Evolutionary conservation across 2,113 vertebrate genomes (phyloP), one percentile per base, ranked within the genome.

Genomic region (Caracal caracal): DNA sequence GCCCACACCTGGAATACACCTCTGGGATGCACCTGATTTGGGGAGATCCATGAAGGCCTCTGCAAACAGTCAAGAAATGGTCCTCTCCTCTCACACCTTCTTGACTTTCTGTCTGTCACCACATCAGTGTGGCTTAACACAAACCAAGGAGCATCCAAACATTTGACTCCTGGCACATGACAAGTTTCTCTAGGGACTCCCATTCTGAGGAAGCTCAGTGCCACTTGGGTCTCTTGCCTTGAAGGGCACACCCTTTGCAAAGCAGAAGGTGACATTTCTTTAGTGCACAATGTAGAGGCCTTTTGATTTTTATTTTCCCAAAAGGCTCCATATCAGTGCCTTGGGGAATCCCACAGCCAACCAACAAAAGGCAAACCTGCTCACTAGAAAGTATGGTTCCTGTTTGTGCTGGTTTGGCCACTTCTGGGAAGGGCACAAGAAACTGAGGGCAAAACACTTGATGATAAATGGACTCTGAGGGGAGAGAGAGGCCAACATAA

Each of bases 181-280:
- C 19, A 19, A 53, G 79, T 16, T 30, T 89, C 83, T 51, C 63
- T 7, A 15, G 30, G 70, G 88, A 80, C n/a, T 35, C 33, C 3
- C 9, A 5, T 94, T 92, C 93, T 78, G 51, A 92, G 92, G 87
- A 86, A 97, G 49, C 63, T 51, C 33, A 11, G 5, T 6, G 56
- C 56, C 43, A n/a, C 51, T 68, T 7, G 56, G 40, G 47, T 33
- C 51, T 71, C 30, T 93, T 1, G 15, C 33, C 5, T 2, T 24
- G 88, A 94, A 94, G 82, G 70, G 30, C 85, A 56, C 53, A 86
- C 59, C 91, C 94, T 95, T 93, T 68, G 53, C 94, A 96, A 95
- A 97, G 96, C 96, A 96, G 97, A 97, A 98, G 88, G 87, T 93
- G 96, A 71, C 95, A 97, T 96, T 97, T 97, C 70, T 95, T 71